A percentile compares a stretch with the other conserved stretches of the same genome.
Evolutionary conservation across 2,113 vertebrate species (phyloP).

Genomic region (Pungitius pungitius): DNA sequence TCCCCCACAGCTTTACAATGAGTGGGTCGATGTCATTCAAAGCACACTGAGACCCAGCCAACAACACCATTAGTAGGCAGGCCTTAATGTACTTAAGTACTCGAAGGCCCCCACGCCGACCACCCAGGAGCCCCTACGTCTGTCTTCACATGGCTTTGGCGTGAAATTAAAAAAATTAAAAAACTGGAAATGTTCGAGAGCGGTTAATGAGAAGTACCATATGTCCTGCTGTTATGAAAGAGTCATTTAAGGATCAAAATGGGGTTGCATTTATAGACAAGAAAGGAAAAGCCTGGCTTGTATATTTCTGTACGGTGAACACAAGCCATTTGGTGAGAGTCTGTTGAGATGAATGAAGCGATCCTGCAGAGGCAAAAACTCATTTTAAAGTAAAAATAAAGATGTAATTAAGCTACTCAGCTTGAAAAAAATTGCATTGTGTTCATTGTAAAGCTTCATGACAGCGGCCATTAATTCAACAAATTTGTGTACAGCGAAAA

Average conservation of each 20-base stretch:
- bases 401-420: not conserved
- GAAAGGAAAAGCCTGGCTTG: not conserved
- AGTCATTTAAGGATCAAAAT: not conserved
- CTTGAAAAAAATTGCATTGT: not conserved
- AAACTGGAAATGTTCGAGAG: not conserved
- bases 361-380: conserved; percentile 8
- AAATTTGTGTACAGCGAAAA: not conserved
- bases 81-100: conserved; percentile 50
- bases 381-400: conserved; percentile 2
- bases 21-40: conserved; percentile 63
- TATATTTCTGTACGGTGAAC: conserved; percentile 19
- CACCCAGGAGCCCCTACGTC: not conserved
- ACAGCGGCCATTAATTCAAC: not conserved
- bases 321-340: conserved; percentile 12
- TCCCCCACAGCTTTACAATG: conserved; percentile 68
- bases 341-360: conserved; percentile 2
- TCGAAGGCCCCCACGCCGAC: conserved; percentile 1
- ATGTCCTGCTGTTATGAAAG: not conserved
- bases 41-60: conserved; percentile 57
- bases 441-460: not conserved
- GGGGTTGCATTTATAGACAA: not conserved
- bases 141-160: not conserved
- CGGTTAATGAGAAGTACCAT: conserved; percentile 4
- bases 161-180: conserved; percentile 17
- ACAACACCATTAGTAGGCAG: conserved; percentile 56